Evolutionary conservation across 2,797 vertebrate species (phyloP), one percentile per base, ranked within the genome.

Genomic region (Micropoecilia bifurca): DNA sequence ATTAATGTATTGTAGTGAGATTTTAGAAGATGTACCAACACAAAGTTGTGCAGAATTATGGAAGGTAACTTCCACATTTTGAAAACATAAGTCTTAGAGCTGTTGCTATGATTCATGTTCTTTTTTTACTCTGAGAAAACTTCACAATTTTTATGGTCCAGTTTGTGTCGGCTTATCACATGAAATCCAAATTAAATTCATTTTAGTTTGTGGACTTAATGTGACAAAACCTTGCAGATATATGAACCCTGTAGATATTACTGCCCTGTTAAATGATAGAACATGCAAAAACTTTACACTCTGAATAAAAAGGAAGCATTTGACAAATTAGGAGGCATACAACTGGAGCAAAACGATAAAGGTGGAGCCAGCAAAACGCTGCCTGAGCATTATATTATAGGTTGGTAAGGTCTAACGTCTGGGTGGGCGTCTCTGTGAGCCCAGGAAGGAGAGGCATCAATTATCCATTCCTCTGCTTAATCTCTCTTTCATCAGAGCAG

Each of bases 401-500:
- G 79, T 75, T 90, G 48, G 75, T 71, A 71, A 14, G 2, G 30
- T 79, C 84, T 90, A 83, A 88, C 88, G 71, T 90, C 74, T 88
- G 82, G 82, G 88, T 90, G 91, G 90, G 91, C 71, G 80, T 91
- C 80, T 77, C 71, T 84, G 16, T 36, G 30, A 83, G 84, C 57
- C 73, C 36, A 75, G 82, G 78, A 55, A 87, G 71, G 85, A 82
- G 71, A 89, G 69, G 86, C 75, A 87, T 80, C 83, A 93, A 92
- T 93, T 94, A 93, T 87, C 83, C 78, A 30, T 78, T 91, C 77
- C 76, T 80, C 71, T 83, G 50, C 80, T 82, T 89, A 90, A 93
- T 92, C 82, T 89, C 85, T 85, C 79, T 76, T 89, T 93, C 82
- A 81, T 80, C 81, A 86, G 76, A 90, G 71, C 79, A 55, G 75